Conservation (phyloP, 2,888 invertebrate genomes). For the Stenoptilia bipunctidactyla region DNA sequence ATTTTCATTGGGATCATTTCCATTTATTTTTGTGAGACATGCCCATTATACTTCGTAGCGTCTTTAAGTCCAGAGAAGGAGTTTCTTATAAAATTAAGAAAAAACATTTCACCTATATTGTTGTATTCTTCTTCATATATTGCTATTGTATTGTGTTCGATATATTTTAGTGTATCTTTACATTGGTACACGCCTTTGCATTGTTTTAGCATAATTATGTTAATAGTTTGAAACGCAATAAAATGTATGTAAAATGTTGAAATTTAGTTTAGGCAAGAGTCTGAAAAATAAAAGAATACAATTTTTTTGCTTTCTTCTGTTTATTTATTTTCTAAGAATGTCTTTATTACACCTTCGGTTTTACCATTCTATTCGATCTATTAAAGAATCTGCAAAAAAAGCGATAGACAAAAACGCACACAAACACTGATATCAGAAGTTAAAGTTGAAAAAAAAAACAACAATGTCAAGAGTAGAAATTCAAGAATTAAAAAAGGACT, state of each 20-base stretch:
- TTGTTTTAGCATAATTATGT: neutral
- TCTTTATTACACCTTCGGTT: no score
- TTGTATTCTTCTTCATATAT: neutral
- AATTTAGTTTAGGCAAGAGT: constrained; percentile 57
- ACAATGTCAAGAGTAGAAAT: no score
- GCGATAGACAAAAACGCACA: no score
- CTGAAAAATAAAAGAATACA: constrained; percentile 49
- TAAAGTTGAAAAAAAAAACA: no score
- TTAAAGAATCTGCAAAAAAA: no score
- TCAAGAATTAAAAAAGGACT: no score
- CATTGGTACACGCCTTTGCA: neutral
- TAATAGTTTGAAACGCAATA: constrained; percentile 18
- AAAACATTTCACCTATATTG: neutral
- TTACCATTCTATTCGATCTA: no score
- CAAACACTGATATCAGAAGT: no score
- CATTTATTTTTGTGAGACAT: no score
- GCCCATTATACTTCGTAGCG: no score
- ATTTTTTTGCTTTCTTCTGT: constrained; percentile 48
- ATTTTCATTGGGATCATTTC: no score
- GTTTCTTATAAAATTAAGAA: neutral
- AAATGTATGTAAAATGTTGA: constrained; percentile 33
- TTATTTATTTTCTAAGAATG: neutral
- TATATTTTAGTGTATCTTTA: neutral
- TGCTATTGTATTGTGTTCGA: neutral
- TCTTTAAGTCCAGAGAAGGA: no score